phyloP scores from a whole-genome alignment of 1,140 invertebrate species.

The Drosophila kepulauana region DNA sequence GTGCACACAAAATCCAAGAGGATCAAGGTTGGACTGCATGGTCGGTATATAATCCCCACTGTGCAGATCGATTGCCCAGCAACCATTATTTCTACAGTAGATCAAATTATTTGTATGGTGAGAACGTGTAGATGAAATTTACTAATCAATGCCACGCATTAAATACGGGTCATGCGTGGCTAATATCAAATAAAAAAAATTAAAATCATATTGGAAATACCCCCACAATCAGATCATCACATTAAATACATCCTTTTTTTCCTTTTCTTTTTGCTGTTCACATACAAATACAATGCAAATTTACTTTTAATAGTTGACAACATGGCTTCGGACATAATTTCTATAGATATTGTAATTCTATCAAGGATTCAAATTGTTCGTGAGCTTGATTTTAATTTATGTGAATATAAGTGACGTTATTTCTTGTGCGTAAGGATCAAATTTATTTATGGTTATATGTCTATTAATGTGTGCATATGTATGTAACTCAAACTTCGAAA shows the following conservation, averaged over 20 bases:
- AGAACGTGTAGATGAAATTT: background rate
- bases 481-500: conserved; percentile 36
- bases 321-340: conserved; percentile 40
- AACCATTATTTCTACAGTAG: conserved; percentile 27
- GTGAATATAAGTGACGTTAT: conserved; percentile 33
- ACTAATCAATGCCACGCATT: too few relatives aligned
- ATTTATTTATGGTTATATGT: conserved; percentile 32
- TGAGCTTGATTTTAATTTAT: conserved; percentile 40
- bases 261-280: conserved; percentile 81
- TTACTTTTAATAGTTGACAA: conserved; percentile 74
- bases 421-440: conserved; percentile 46
- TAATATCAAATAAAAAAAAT: background rate
- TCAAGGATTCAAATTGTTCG: conserved; percentile 54
- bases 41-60: conserved; percentile 29
- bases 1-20: conserved; percentile 18
- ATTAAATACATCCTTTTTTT: conserved; percentile 65
- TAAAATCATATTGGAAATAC: background rate
- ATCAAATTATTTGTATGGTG: background rate
- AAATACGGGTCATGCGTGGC: background rate
- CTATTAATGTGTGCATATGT: conserved; percentile 33
- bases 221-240: background rate
- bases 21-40: conserved; percentile 33
- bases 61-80: conserved; percentile 29
- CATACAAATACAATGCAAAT: conserved; percentile 83
- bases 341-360: conserved; percentile 43